Percentiles rank a stretch among this genome's conserved stretches.
phyloP scores from a whole-genome alignment of 2,113 vertebrate genomes.

The Tapirus terrestris region DNA sequence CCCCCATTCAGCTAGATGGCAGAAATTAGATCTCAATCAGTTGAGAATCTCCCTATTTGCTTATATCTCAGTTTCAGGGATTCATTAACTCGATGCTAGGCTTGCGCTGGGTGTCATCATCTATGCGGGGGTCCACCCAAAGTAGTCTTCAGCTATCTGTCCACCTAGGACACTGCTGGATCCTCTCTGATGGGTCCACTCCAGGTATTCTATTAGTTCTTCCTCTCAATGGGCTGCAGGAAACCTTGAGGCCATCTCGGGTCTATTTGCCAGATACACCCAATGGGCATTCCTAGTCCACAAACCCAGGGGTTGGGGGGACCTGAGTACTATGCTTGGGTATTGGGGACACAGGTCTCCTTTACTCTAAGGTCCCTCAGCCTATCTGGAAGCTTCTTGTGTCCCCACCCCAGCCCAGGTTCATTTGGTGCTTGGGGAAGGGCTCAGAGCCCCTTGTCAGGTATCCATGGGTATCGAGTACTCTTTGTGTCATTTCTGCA shows the following conservation, averaged over 20 bases:
- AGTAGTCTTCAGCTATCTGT: background rate
- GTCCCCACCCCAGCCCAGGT: background rate
- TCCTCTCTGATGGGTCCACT: background rate
- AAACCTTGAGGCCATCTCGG: background rate
- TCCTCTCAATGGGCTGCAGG: background rate
- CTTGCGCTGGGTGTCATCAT: background rate
- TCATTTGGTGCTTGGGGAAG: background rate
- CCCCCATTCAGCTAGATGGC: background rate
- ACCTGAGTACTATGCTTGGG: background rate
- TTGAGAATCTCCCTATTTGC: background rate
- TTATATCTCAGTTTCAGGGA: background rate
- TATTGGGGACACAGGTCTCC: background rate
- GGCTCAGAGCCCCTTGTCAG: background rate
- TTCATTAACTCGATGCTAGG: background rate
- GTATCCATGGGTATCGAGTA: background rate
- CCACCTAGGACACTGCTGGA: background rate
- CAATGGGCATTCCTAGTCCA: background rate
- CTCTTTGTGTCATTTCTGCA: background rate
- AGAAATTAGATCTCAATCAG: background rate
- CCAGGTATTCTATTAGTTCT: background rate
- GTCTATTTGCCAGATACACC: background rate
- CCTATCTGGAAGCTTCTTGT: background rate
- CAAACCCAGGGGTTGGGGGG: background rate
- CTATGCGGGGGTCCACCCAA: background rate
- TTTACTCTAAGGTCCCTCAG: background rate